Evolutionary conservation across 2,888 invertebrate genomes (phyloP).

Genomic region (Watsonalla binaria): DNA sequence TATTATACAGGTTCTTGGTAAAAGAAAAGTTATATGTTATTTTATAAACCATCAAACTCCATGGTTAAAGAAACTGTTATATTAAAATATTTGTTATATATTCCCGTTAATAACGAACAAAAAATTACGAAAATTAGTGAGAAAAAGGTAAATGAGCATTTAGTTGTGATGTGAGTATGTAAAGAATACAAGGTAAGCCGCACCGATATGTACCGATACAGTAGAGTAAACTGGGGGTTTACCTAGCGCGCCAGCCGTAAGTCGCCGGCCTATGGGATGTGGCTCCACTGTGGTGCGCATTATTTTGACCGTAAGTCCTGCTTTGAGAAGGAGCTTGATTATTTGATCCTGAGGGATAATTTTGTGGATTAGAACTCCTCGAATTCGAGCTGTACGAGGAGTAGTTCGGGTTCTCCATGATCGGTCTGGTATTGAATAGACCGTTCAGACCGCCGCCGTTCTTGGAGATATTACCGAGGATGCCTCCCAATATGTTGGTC

Average conservation of each 20-base stretch:
- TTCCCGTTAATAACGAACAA: neutral
- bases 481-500: conserved; percentile 59
- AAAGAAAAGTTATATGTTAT: no score
- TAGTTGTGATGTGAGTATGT: conserved; percentile 24
- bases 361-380: conserved; percentile 58
- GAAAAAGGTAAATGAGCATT: neutral
- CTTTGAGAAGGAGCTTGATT: conserved; percentile 49
- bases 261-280: conserved; percentile 55
- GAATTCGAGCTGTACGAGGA: conserved; percentile 56
- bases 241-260: conserved; percentile 74
- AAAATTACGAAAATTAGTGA: neutral
- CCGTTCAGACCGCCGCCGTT: conserved; percentile 45
- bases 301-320: conserved; percentile 54
- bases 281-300: conserved; percentile 45
- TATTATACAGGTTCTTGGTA: no score
- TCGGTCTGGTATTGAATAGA: conserved; percentile 65
- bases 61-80: no score
- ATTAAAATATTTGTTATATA: neutral
- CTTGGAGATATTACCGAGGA: conserved; percentile 59
- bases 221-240: conserved; percentile 37
- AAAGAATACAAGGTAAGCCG: conserved; percentile 31
- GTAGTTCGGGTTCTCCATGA: conserved; percentile 68
- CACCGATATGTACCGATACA: conserved; percentile 21
- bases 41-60: no score
- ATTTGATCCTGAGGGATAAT: conserved; percentile 62